Base-by-base conservation (phyloP, 2,888 invertebrate species). In the Pheosia gnoma region DNA sequence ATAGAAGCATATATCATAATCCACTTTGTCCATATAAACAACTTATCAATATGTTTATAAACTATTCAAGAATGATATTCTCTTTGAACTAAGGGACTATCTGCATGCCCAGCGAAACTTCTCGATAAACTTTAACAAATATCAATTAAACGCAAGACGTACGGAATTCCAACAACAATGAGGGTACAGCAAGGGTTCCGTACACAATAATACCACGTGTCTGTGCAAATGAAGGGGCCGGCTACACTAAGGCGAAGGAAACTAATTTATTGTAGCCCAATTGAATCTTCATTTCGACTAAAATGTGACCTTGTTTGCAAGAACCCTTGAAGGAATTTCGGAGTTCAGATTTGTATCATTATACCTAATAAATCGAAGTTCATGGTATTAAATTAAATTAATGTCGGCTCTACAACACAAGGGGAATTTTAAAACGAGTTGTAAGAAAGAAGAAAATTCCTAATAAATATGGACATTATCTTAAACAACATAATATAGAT, bases 221-320 rank as follows among this genome's bases (percentile, higher is more conserved):
- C 80, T 88, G 84, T 84, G 82, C 82, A 87, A 89, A 89, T 86
- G 87, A 86, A 88, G 87, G 87, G 87, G 83, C 80, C 69, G 78
- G 62, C 76, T 63, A 68, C 60, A 61, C 67, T 61, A 73, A 75
- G 68, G 73, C 77, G 76, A 76, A 75, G 69, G 71, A 71, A 80
- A 78, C 81, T 82, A 82, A 85, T 85, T 85, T 83, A 85, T 84
- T 79, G 87, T 88, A 80, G 78, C 77, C 84, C 91, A 91, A 91
- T 92, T 90, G 92, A 91, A 91, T 92, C 88, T 91, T 91, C 91
- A 90, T 89, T 39, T 90, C 87, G 89, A 90, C 90, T 89, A 90
- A 89, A 87, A 89, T 88, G 87, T 83, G 82, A 77, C 86, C 87
- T 88, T 87, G 89, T 87, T 77, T 79, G 77, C 51, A 66, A 63